These are phyloP conservation scores for Sphaerophoria taeniata DNA, from an alignment of 2,888 invertebrate genomes.

Conservation along the genomic window DNA sequence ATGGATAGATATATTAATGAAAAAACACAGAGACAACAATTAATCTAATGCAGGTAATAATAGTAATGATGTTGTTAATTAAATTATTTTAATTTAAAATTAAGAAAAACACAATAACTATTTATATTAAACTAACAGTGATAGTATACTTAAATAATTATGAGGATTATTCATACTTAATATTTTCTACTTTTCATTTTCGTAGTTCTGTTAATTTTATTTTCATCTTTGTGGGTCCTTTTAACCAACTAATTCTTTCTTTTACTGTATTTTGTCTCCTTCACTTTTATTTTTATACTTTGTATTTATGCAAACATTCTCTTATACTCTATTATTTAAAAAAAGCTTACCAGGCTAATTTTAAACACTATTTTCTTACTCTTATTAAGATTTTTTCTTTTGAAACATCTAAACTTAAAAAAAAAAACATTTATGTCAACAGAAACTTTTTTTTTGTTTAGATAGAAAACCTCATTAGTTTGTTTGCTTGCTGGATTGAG, in stretches of 20 bases:
- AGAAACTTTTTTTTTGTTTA: slow-evolving; percentile 42
- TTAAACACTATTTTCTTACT: slow-evolving; percentile 20
- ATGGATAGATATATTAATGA: slow-evolving; percentile 31
- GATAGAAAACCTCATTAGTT: slow-evolving; percentile 21
- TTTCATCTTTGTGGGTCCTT: slow-evolving; percentile 60
- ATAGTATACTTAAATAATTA: slow-evolving; percentile 42
- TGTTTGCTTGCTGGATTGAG: neutral
- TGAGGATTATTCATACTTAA: slow-evolving; percentile 43
- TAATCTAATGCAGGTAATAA: slow-evolving; percentile 74
- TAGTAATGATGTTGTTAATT: slow-evolving; percentile 52
- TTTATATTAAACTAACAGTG: slow-evolving; percentile 20
- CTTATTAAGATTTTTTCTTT: neutral
- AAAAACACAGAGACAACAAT: slow-evolving; percentile 72
- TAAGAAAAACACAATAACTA: neutral
- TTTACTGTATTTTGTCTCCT: slow-evolving; percentile 20
- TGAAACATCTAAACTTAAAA: slow-evolving; percentile 14
- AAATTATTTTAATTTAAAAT: slow-evolving; percentile 18
- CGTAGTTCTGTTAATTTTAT: slow-evolving; percentile 9
- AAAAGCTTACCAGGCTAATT: slow-evolving; percentile 62
- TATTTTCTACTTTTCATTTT: slow-evolving; percentile 27
- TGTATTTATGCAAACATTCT: slow-evolving; percentile 46
- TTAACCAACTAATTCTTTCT: slow-evolving; percentile 68
- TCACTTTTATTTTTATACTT: slow-evolving; percentile 21
- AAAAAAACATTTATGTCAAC: slow-evolving; percentile 29
- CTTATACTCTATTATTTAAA: slow-evolving; percentile 28